Evolutionary conservation across 2,113 vertebrate species (phyloP), one percentile per base, ranked within the genome.

Genomic region (Phylloscopus trochiloides): DNA sequence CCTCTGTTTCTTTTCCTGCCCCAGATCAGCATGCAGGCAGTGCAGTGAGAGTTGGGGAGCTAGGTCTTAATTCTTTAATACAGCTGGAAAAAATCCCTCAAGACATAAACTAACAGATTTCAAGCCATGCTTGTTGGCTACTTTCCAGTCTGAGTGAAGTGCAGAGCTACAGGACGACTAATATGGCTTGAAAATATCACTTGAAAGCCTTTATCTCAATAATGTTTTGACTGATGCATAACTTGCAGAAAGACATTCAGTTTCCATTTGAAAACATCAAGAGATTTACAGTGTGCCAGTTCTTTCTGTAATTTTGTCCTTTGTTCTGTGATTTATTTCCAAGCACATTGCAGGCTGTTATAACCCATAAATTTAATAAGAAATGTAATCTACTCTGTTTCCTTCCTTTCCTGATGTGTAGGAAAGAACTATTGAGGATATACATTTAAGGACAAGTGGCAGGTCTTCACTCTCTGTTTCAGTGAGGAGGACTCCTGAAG

Each of bases 31-130:
- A 80, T 76, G 94, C 78, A 88, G 88, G 85, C 88, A 86, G 79
- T 22, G 78, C 67, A 88, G 63, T 58, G 58, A 88, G 94, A 73
- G 86, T 77, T 92, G 75, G 55, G 88, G 67, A 96, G 58, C 67
- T 92, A 29, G 22, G 38, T 90, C 86, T 94, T 95, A 97, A 94
- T 90, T 94, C 92, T 92, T 92, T 95, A 97, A 95, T 97, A 95
- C 90, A 97, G 95, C 88, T 95, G 95, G 90, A 94, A 94, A 91
- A 97, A 97, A 92, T 96, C 92, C 90, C 95, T 66, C 71, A 89
- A 96, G 95, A 94, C 82, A 65, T 79, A 94, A 79, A 58, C 85
- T 93, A 96, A 94, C 90, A 95, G 92, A 91, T 95, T 97, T 97
- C 94, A 93, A 95, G 75, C 85, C 63, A 86, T 70, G 87, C 78